phyloP scores from a whole-genome alignment of 1,140 invertebrate genomes.

The Lordiphosa stackelbergi region DNA sequence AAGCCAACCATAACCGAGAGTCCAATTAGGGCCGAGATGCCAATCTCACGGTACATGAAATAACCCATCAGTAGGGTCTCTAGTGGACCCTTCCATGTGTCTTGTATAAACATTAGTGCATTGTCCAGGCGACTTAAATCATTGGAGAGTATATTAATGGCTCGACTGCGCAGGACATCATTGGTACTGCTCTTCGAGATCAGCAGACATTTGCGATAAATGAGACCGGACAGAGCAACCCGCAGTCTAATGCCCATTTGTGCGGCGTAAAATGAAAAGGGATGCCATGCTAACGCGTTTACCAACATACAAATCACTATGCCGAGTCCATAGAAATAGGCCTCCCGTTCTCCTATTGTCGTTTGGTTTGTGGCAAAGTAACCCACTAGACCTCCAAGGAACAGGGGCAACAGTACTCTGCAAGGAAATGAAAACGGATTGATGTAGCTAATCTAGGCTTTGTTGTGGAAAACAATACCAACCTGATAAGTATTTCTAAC shows the following conservation, averaged over 20 bases:
- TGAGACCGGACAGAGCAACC: conserved; percentile 86
- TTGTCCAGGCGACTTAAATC: conserved; percentile 87
- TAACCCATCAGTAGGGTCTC: conserved; percentile 86
- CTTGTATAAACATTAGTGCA: conserved; percentile 82
- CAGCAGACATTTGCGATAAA: conserved; percentile 88
- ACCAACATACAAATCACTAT: conserved; percentile 82
- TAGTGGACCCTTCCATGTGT: conserved; percentile 85
- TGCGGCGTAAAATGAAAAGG: conserved; percentile 84
- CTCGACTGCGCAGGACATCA: conserved; percentile 88
- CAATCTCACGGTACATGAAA: conserved; percentile 87
- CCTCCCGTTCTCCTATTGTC: conserved; percentile 75
- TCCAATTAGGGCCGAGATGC: conserved; percentile 85
- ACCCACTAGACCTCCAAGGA: conserved; percentile 83
- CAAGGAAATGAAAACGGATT: conserved; percentile 67
- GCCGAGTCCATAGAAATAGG: conserved; percentile 84
- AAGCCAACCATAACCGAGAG: conserved; percentile 87
- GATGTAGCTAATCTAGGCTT: neutral
- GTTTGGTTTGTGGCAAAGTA: conserved; percentile 81
- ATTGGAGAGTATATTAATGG: conserved; percentile 92
- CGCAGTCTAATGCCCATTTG: conserved; percentile 86
- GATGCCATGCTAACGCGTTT: conserved; percentile 85
- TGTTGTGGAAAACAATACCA: conserved; percentile 6
- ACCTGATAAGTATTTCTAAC: conserved; percentile 80
- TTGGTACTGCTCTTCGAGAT: conserved; percentile 83
- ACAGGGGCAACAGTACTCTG: conserved; percentile 83